Evolutionary conservation across 1,140 invertebrate genomes (phyloP).

Genomic region (Limonius californicus): DNA sequence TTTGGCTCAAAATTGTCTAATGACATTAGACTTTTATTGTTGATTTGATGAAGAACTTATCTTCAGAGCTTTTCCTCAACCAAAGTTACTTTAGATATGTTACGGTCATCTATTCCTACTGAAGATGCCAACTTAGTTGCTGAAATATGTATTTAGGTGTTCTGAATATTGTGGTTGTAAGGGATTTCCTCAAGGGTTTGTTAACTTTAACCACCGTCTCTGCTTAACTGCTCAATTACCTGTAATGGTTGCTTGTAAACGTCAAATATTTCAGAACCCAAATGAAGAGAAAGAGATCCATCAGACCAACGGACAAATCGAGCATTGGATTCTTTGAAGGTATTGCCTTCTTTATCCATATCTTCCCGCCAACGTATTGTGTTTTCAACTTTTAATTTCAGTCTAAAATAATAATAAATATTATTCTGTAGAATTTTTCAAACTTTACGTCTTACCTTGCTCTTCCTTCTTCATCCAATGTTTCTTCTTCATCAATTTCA

Average conservation of each 20-base stretch:
- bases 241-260: conserved; percentile 90
- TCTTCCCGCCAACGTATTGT: conserved; percentile 93
- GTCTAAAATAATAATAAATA: conserved; percentile 47
- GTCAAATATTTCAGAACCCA: conserved; percentile 97
- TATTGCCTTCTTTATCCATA: conserved; percentile 79
- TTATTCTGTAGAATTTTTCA: not conserved
- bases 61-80: no score
- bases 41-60: no score
- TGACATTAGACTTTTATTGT: no score
- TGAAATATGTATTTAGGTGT: no score
- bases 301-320: conserved; percentile 96
- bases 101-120: no score
- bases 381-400: conserved; percentile 95
- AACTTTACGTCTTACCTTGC: conserved; percentile 62
- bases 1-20: no score
- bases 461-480: conserved; percentile 94
- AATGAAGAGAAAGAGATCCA: conserved; percentile 94
- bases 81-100: no score
- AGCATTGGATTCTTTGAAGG: conserved; percentile 90
- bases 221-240: no score
- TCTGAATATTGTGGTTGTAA: no score
- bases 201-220: no score
- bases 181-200: no score
- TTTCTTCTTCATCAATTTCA: conserved; percentile 98
- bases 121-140: no score